These are phyloP conservation scores for Zaprionus bogoriensis DNA, from an alignment of 2,888 invertebrate species.

Conservation along the genomic window DNA sequence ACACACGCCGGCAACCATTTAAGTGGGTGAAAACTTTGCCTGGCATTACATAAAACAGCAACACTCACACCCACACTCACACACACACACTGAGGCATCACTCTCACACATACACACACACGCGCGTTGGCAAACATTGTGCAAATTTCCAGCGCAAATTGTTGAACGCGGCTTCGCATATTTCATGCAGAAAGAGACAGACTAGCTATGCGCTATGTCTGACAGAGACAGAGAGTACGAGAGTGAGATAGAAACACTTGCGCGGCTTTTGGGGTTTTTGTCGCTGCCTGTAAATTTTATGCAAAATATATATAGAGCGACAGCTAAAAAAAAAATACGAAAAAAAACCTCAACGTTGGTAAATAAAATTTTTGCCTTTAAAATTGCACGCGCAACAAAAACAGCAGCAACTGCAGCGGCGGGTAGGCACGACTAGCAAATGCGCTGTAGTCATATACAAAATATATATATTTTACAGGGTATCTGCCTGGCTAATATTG, in stretches of 20 bases:
- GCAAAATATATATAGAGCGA: conserved; percentile 39
- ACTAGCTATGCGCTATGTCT: neutral
- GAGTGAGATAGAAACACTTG: neutral
- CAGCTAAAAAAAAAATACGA: conserved; percentile 11
- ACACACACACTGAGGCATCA: conserved; percentile 12
- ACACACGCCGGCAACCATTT: conserved; percentile 61
- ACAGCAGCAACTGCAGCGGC: neutral
- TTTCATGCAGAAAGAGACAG: conserved; percentile 44
- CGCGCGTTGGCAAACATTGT: conserved; percentile 56
- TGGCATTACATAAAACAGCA: conserved; percentile 48
- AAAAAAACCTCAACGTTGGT: conserved; percentile 42
- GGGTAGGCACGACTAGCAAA: neutral
- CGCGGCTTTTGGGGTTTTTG: conserved; percentile 20
- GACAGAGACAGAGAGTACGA: conserved; percentile 16
- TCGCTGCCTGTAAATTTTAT: conserved; percentile 55
- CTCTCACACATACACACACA: conserved; percentile 6
- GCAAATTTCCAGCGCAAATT: conserved; percentile 71
- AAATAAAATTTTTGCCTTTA: conserved; percentile 59
- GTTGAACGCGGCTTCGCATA: conserved; percentile 62
- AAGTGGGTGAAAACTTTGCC: conserved; percentile 67
- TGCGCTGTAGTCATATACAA: neutral
- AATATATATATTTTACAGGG: neutral
- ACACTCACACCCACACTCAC: conserved; percentile 22
- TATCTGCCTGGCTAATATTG: neutral
- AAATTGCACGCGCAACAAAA: conserved; percentile 39